Percentiles rank a stretch among this genome's conserved stretches.
Evolutionary conservation across 2,888 invertebrate species (phyloP).

Genomic region (Drosophila yooni): DNA sequence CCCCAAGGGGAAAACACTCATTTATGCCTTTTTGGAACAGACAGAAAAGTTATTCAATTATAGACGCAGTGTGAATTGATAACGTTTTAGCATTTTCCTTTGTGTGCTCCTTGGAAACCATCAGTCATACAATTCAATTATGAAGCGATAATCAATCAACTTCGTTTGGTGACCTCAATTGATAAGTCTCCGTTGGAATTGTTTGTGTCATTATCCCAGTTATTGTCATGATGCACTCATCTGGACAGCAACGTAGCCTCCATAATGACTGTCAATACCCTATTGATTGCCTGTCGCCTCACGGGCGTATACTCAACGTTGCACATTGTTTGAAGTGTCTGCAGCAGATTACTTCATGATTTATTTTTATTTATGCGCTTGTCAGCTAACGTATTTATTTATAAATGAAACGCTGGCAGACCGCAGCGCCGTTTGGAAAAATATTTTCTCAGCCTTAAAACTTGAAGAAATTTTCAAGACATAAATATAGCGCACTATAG

Average conservation of each 20-base stretch:
- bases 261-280: constrained; percentile 22
- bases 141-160: constrained; percentile 42
- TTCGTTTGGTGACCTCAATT: constrained; percentile 38
- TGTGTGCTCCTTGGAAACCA: not conserved
- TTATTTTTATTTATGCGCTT: constrained; percentile 73
- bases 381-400: constrained; percentile 64
- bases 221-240: constrained; percentile 33
- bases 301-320: constrained; percentile 58
- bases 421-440: constrained; percentile 15
- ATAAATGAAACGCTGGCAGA: constrained; percentile 46
- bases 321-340: constrained; percentile 36
- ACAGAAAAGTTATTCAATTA: not conserved
- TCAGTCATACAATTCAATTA: constrained; percentile 6
- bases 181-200: constrained; percentile 42
- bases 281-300: constrained; percentile 13
- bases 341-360: constrained; percentile 60
- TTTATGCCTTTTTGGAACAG: not conserved
- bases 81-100: not conserved
- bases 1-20: not conserved
- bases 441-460: constrained; percentile 65
- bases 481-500: constrained; percentile 36
- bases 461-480: constrained; percentile 27
- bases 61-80: not conserved
- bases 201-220: constrained; percentile 19
- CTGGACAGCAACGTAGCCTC: constrained; percentile 32